Percentiles rank a stretch among this genome's conserved stretches.
Evolutionary conservation across 2,113 vertebrate species (phyloP).

Genomic region (Gracilinanus agilis): DNA sequence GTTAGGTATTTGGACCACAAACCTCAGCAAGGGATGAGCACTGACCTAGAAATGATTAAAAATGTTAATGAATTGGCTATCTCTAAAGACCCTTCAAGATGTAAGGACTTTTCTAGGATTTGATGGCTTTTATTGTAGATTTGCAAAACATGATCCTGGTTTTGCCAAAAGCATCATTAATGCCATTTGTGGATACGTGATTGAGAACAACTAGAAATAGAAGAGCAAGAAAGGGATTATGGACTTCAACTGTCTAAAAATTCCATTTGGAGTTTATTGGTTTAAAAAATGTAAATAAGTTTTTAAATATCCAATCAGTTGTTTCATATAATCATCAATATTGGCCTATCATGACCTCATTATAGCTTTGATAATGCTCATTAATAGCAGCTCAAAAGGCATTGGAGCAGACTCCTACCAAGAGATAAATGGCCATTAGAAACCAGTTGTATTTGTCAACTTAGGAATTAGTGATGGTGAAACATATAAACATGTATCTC

Average conservation of each 20-base stretch:
- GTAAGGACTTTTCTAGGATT: not conserved
- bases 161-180: not conserved
- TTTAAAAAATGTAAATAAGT: not conserved
- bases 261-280: not conserved
- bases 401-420: not conserved
- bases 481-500: not conserved
- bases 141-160: not conserved
- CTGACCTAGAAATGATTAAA: not conserved
- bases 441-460: not conserved
- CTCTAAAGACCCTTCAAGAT: not conserved
- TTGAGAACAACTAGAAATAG: not conserved
- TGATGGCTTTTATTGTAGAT: not conserved
- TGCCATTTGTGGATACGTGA: not conserved
- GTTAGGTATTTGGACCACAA: not conserved
- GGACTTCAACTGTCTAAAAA: not conserved
- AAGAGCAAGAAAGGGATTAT: not conserved
- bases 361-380: not conserved
- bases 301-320: not conserved
- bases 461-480: not conserved
- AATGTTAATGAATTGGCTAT: not conserved
- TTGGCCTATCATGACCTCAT: not conserved
- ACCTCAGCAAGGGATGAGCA: not conserved
- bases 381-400: not conserved
- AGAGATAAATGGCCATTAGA: not conserved
- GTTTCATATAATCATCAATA: not conserved